Evolutionary conservation across 2,797 vertebrate species (phyloP), one percentile per base, ranked within the genome.

Genomic region (Buphagus erythrorhynchus): DNA sequence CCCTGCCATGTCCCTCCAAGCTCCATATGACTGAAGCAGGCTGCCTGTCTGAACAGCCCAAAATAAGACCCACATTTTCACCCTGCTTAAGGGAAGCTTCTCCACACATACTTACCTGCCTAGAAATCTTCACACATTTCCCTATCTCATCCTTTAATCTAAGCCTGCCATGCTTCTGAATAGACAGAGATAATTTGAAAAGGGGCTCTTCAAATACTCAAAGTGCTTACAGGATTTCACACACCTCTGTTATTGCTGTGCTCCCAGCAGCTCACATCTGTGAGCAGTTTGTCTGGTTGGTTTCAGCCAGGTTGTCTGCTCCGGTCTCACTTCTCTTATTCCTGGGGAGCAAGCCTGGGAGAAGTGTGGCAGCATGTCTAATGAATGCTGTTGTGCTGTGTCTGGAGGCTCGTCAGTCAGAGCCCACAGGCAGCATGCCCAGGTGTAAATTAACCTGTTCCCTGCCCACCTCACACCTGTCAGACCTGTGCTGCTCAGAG

Each of bases 401-500:
- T 6, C 2, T 29, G 46, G 31, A 84, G 77, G 31, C 49, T 86
- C 0, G 0, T 90, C 91, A 76, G 67, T 72, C 71, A 73, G 49
- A 86, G 72, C 51, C 59, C 81, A 92, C 54, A 74, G 61, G 74
- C 66, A 74, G 73, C 5, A 4, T 12, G 26, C 49, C 40, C 5
- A 13, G 45, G 76, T 85, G 81, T 62, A 96, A 95, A 94, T 91
- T 90, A 95, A 95, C 86, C 83, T 76, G 51, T 35, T 86, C 58
- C 77, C 67, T 82, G 55, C 80, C 65, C 9, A 8, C 58, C 55
- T 72, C 75, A 93, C 66, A 36, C 76, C 67, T 91, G 83, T 38
- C 84, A 93, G 54, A 69, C 52, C 67, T 1, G 4, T 0, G 0
- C 38, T 61, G 74, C 75, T 88, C 55, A 46, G 51, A 69, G 66